Base-by-base conservation (phyloP, 2,888 invertebrate species). In the Hoplodrina ambigua region DNA sequence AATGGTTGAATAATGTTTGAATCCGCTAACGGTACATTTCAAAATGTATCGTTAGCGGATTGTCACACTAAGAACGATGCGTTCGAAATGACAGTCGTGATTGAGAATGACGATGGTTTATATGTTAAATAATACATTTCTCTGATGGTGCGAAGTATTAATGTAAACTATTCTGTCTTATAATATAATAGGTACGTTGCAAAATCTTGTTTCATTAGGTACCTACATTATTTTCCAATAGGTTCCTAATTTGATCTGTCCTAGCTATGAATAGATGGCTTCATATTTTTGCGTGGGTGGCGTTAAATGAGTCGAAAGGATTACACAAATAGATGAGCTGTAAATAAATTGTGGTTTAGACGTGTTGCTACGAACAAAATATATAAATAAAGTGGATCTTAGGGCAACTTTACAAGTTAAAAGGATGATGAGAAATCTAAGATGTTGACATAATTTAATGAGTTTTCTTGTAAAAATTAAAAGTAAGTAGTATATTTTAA, bases 271-370 rank as follows among this genome's bases (percentile, higher is more conserved):
- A 63, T 75, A 78, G 55, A 55, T 19, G 4, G 8, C 20, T 56
- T 20, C 53, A 76, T 59, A 55, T 72, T 78, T 63, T 60, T 46
- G 52, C 52, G 64, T 78, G 19, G 78, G 72, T 6, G 56, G 44
- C 19, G 19, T 25, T 44, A 58, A 78, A 77, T 72, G 59, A 56
- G 54, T 52, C 41, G n/a, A 30, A 63, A 41, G 15, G 55, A 64
- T 56, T 52, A 64, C 30, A 53, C 19, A 53, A 57, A 61, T 53
- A 50, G 61, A 53, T 41, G 37, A 57, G n/a, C 50, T 41, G n/a
- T 30, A 41, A 75, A 75, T 56, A 52, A 17, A 25, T 4, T 17
- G 30, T 41, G 8, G 15, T 30, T 57, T 49, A 4, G 3, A n/a
- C 8, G 20, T 49, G 30, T 33, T 54, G 25, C 17, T 55, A 37